phyloP scores from a whole-genome alignment of 2,113 vertebrate species.

The Dipodomys merriami region DNA sequence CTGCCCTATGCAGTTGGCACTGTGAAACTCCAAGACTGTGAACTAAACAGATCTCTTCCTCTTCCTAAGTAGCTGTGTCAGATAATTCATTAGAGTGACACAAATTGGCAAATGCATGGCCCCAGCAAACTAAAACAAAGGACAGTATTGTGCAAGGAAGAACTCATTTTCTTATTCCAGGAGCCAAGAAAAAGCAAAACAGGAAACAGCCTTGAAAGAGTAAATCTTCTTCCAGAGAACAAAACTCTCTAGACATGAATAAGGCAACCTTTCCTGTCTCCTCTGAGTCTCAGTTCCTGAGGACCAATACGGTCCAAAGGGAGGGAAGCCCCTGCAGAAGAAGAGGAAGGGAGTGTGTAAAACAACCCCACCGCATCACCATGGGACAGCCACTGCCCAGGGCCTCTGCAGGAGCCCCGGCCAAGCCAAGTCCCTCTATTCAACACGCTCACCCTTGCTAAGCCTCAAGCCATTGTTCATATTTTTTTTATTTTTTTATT shows the following conservation, averaged over 20 bases:
- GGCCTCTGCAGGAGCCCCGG: background rate
- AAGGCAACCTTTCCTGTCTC: background rate
- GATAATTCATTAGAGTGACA: background rate
- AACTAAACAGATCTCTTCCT: background rate
- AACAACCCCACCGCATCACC: background rate
- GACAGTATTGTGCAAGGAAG: background rate
- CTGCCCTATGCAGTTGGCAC: background rate
- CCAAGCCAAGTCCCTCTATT: background rate
- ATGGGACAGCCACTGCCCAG: background rate
- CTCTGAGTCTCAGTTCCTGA: background rate
- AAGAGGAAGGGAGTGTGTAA: too few species aligned
- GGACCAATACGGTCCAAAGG: background rate
- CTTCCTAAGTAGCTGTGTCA: background rate
- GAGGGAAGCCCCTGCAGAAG: background rate
- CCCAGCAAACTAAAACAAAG: background rate
- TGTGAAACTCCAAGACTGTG: background rate
- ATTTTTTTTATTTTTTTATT: too few species aligned
- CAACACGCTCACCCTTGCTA: background rate
- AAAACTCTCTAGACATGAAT: background rate
- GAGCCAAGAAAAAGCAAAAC: background rate
- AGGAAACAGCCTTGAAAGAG: background rate
- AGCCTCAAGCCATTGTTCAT: background rate
- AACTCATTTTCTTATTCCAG: background rate
- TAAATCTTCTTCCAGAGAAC: background rate
- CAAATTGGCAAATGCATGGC: background rate